Evolutionary conservation across 2,113 vertebrate genomes (phyloP).

Genomic region (Grammomys surdaster): DNA sequence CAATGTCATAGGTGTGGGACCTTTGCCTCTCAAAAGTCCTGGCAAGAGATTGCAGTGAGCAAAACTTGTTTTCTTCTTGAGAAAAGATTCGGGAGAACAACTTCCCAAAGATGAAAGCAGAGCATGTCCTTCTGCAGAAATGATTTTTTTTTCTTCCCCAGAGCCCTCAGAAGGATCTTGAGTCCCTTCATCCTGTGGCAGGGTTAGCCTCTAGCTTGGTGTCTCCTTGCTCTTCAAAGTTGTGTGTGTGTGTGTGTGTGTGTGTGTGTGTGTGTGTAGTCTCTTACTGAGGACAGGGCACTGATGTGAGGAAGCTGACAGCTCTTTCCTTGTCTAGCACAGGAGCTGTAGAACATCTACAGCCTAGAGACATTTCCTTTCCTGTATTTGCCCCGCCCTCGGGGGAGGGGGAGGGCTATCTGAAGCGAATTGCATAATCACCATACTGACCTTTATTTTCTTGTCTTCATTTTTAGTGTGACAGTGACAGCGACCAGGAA

Average conservation of each 20-base stretch:
- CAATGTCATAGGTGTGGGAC: neutral
- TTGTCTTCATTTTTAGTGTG: conserved; percentile 90
- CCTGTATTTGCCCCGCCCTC: neutral
- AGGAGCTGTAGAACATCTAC: neutral
- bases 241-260: too few species aligned
- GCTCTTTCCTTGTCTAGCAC: too few species aligned
- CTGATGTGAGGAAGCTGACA: accelerated
- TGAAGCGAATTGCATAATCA: neutral
- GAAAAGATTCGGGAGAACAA: neutral
- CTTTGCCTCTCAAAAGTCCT: neutral
- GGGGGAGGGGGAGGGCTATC: neutral
- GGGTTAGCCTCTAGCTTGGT: neutral
- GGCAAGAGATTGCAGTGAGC: neutral
- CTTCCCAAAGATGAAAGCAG: neutral
- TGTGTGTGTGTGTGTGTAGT: too few species aligned
- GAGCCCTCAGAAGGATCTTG: neutral
- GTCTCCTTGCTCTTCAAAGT: accelerated
- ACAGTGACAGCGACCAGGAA: conserved; percentile 97
- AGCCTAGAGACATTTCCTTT: neutral
- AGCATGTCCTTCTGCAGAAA: neutral
- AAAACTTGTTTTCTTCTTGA: neutral
- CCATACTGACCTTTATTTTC: conserved; percentile 64
- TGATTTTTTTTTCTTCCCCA: neutral
- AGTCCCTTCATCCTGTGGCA: neutral
- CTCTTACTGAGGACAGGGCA: neutral